phyloP scores from a whole-genome alignment of 1,140 invertebrate genomes.

The Megathymus violae region DNA sequence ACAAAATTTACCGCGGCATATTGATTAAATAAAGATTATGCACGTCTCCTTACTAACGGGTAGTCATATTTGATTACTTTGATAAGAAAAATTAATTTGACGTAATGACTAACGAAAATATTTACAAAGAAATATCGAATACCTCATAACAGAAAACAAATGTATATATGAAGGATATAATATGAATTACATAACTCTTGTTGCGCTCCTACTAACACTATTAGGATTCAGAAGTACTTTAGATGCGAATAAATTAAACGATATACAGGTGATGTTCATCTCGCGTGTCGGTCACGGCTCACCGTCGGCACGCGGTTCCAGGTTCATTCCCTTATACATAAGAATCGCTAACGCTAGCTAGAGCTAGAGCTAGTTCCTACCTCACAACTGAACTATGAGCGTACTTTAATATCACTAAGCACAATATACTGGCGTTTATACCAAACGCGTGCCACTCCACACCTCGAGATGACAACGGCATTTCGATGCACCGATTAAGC shows the following conservation, averaged over 20 bases:
- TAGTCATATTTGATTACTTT: constrained; percentile 43
- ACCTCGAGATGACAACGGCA: constrained; percentile 43
- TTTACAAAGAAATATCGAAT: constrained; percentile 59
- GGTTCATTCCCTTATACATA: constrained; percentile 56
- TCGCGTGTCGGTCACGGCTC: too few relatives aligned
- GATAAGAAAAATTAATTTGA: constrained; percentile 43
- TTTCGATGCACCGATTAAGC: constrained; percentile 64
- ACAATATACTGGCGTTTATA: constrained; percentile 66
- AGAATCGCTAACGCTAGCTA: constrained; percentile 76
- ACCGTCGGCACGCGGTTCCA: too few relatives aligned
- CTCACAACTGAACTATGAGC: constrained; percentile 78
- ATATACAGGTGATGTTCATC: background rate
- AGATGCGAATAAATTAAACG: constrained; percentile 21
- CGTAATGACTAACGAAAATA: constrained; percentile 62
- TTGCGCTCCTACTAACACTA: constrained; percentile 35
- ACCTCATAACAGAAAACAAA: constrained; percentile 44
- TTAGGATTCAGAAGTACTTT: constrained; percentile 20
- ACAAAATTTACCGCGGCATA: constrained; percentile 68
- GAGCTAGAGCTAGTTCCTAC: constrained; percentile 74
- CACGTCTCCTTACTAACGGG: constrained; percentile 59
- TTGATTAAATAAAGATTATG: constrained; percentile 77
- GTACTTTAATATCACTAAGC: constrained; percentile 79
- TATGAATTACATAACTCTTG: constrained; percentile 43
- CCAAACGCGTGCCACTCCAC: constrained; percentile 56
- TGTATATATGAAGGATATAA: constrained; percentile 46